Evolutionary conservation across 1,140 invertebrate genomes (phyloP).

Genomic region (Mercenaria mercenaria): DNA sequence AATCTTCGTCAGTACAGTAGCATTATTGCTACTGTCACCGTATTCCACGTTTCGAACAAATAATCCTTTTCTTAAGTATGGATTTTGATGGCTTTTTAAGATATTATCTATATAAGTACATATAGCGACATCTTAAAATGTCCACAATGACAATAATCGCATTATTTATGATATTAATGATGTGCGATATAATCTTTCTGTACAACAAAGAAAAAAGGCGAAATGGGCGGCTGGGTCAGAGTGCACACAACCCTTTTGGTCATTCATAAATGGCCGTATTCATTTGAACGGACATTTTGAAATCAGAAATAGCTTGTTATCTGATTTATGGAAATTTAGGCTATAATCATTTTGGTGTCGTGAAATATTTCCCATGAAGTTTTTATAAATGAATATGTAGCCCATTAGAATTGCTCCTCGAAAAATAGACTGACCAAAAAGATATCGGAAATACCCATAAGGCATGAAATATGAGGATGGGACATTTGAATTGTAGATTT

Average conservation of each 20-base stretch:
- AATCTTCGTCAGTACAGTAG: not conserved
- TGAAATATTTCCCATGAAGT: not conserved
- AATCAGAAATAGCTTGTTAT: conserved; percentile 16
- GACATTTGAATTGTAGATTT: conserved; percentile 12
- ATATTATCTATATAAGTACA: conserved; percentile 7
- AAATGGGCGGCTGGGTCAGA: conserved; percentile 19
- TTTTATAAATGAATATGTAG: not conserved
- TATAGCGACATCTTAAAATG: not conserved
- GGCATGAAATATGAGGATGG: not conserved
- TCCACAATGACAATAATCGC: not conserved
- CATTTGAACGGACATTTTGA: not conserved
- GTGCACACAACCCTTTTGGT: conserved; percentile 48
- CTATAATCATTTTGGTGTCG: not conserved
- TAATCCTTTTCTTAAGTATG: not conserved
- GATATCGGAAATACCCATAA: not conserved
- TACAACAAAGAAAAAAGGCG: not conserved
- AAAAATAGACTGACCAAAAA: conserved; percentile 5
- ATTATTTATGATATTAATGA: conserved; percentile 42
- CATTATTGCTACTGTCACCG: not conserved
- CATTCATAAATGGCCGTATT: conserved; percentile 23
- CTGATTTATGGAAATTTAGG: conserved; percentile 24
- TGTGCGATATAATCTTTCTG: not conserved
- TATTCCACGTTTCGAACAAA: not conserved
- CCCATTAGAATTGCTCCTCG: not conserved
- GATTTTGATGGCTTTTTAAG: not conserved